Evolutionary conservation across 1,140 invertebrate species (phyloP).

Genomic region (Atta cephalotes): DNA sequence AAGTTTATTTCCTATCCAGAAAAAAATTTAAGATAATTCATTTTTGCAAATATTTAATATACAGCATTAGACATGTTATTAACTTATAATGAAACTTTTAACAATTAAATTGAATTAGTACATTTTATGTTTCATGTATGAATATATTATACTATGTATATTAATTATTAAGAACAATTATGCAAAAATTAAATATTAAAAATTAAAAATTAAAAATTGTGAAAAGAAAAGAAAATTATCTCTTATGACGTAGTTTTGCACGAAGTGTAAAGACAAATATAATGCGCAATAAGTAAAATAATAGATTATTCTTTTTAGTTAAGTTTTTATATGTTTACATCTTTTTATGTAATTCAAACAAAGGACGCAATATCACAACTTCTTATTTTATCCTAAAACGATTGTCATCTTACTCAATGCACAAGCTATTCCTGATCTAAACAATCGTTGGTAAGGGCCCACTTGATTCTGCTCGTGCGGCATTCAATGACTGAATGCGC

Average conservation of each 20-base stretch:
- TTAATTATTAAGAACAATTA: background rate
- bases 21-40: background rate
- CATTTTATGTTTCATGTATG: background rate
- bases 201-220: too few species aligned
- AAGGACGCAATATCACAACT: background rate
- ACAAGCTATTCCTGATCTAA: slow-evolving; percentile 13
- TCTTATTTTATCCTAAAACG: background rate
- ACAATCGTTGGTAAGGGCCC: slow-evolving; percentile 30
- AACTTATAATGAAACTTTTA: background rate
- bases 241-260: background rate
- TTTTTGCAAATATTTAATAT: background rate
- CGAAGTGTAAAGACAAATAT: background rate
- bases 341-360: background rate
- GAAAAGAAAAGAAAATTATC: background rate
- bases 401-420: background rate
- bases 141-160: background rate
- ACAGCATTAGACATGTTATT: background rate
- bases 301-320: background rate
- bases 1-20: background rate
- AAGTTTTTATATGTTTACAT: background rate
- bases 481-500: background rate
- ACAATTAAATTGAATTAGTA: slow-evolving; percentile 9
- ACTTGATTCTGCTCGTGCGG: slow-evolving; percentile 31
- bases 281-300: background rate
- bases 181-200: background rate